These are phyloP conservation scores for Cheiracanthium punctorium DNA, from an alignment of 2,888 invertebrate species.

Conservation along the genomic window DNA sequence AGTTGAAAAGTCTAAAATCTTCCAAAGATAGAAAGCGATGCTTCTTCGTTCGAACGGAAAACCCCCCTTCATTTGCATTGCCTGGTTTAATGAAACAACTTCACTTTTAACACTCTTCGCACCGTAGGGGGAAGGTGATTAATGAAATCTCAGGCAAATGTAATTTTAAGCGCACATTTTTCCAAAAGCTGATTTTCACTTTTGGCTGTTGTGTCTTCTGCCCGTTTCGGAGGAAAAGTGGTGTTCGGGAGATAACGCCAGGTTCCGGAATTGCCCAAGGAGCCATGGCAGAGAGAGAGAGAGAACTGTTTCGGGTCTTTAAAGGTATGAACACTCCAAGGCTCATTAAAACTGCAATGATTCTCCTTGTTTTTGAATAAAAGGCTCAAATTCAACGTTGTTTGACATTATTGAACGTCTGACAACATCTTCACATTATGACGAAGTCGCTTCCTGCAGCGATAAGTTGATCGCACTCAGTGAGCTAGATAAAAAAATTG, in stretches of 20 bases:
- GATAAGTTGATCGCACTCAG: too few species aligned
- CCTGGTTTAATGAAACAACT: slow-evolving; percentile 57
- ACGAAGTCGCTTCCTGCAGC: too few species aligned
- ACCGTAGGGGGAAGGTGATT: slow-evolving; percentile 46
- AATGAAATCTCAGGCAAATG: slow-evolving; percentile 67
- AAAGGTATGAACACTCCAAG: neutral
- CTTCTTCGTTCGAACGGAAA: slow-evolving; percentile 24
- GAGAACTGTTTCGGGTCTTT: neutral
- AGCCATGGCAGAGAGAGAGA: neutral
- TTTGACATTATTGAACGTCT: too few species aligned
- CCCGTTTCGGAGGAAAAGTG: slow-evolving; percentile 27
- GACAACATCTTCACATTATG: too few species aligned
- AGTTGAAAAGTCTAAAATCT: slow-evolving; percentile 52
- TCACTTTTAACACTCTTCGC: slow-evolving; percentile 31
- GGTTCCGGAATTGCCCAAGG: neutral
- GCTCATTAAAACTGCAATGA: neutral
- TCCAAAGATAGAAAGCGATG: slow-evolving; percentile 38
- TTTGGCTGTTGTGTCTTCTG: slow-evolving; percentile 23
- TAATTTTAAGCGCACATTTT: slow-evolving; percentile 68
- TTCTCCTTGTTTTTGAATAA: neutral
- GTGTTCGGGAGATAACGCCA: neutral
- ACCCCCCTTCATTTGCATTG: slow-evolving; percentile 53
- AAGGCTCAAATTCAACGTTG: too few species aligned
- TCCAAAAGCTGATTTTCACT: slow-evolving; percentile 53
- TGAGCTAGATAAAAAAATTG: too few species aligned